These are phyloP conservation scores for Hirtodrosophila trivittata DNA, from an alignment of 2,888 invertebrate species.

Conservation along the genomic window DNA sequence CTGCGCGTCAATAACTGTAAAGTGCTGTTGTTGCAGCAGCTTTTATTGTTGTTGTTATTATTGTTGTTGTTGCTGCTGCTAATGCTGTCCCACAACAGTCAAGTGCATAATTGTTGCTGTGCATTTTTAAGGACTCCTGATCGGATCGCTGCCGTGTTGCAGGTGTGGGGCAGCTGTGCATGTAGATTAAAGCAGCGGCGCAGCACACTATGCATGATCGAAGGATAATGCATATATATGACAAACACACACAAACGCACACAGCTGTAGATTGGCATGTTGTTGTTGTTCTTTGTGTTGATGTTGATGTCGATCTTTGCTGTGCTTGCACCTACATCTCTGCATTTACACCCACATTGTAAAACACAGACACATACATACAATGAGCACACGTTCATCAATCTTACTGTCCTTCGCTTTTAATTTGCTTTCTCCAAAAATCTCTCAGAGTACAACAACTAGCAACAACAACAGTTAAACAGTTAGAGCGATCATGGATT, in stretches of 20 bases:
- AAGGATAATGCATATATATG: constrained; percentile 28
- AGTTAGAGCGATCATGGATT: constrained; percentile 48
- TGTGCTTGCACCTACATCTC: constrained; percentile 50
- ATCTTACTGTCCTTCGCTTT: constrained; percentile 46
- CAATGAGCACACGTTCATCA: constrained; percentile 30
- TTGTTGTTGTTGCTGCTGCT: constrained; percentile 19
- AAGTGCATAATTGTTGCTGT: constrained; percentile 49
- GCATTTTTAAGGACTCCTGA: constrained; percentile 14
- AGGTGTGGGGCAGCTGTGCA: not conserved
- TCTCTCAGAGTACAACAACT: constrained; percentile 47
- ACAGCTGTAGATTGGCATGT: constrained; percentile 22
- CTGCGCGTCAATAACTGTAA: constrained; percentile 59
- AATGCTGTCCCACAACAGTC: constrained; percentile 3
- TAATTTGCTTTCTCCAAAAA: constrained; percentile 50
- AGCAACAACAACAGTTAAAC: constrained; percentile 28
- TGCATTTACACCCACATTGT: constrained; percentile 8
- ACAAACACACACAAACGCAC: constrained; percentile 14
- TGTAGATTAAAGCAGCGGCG: constrained; percentile 8
- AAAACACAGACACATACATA: constrained; percentile 22
- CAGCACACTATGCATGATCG: not conserved
- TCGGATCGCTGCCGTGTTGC: not conserved
- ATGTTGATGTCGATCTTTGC: constrained; percentile 44
- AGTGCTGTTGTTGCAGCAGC: constrained; percentile 22
- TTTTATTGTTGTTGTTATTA: constrained; percentile 28
- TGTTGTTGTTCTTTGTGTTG: constrained; percentile 30